Base-by-base conservation (phyloP, 2,888 invertebrate species). In the Trissoscelio sp. region DNA sequence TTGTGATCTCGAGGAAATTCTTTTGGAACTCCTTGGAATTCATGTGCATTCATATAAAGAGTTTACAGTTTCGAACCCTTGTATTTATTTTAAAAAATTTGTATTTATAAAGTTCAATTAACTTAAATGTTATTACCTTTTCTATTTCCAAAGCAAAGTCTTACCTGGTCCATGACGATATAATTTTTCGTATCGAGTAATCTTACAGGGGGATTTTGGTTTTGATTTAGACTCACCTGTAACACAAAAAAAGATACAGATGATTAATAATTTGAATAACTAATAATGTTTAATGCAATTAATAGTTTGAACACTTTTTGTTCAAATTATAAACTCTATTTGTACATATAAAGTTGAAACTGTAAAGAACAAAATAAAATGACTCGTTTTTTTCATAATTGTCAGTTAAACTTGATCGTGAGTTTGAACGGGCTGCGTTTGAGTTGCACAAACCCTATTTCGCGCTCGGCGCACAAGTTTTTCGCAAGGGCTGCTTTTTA, bases 161-260 rank as follows among this genome's bases (percentile, higher is more conserved):
- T 51, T 79, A 81, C 87, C 87, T 83, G 81, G 78, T 34, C 28
- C 73, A 79, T 64, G 11, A 9, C 69, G 83, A 42, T 62, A 69
- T 12, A 79, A 53, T 12, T 80, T 78, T 74, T 83, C 81, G 11
- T 64, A 74, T 16, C 84, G 82, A 24, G 64, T 72, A 69, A 74
- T 83, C 84, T 86, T 87, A 60, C 58, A 58, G 55, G 22, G 18
- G 9, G 87, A 83, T 72, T 86, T 88, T 81, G 86, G 77, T 75
- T 87, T 88, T 82, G 86, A 80, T 85, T 88, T 88, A 3, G 85
- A 90, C 90, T 90, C 89, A 90, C 90, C 89, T 90, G 88, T 0
- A 89, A 89, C 83, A 85, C 14, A 86, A 80, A 77, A 72, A 39
- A 16, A 46, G 9, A 2, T 14, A 46, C 31, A 6, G 31, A 46